Conservation (phyloP, 2,113 vertebrate genomes). For the Megaleporinus macrocephalus region DNA sequence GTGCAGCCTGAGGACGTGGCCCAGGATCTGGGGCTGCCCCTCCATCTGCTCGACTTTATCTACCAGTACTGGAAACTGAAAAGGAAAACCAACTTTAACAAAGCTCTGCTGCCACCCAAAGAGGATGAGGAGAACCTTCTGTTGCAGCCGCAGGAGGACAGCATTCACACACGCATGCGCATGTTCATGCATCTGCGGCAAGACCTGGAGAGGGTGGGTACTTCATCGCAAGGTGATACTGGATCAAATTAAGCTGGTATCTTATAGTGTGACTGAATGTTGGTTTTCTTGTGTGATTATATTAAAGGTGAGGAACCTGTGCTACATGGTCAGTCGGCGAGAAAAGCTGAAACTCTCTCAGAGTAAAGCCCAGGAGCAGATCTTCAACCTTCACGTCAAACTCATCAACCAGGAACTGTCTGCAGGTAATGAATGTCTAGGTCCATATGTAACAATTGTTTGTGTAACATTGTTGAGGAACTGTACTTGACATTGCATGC, state of each 20-base stretch:
- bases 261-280: neutral
- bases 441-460: neutral
- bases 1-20: constrained; percentile 87
- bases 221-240: neutral
- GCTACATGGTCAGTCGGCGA: constrained; percentile 99
- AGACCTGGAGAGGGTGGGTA: constrained; percentile 94
- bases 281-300: neutral
- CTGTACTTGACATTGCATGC: neutral
- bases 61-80: constrained; percentile 99
- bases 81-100: constrained; percentile 93
- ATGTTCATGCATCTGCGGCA: constrained; percentile 99
- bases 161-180: constrained; percentile 95
- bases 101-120: constrained; percentile 91
- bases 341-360: constrained; percentile 96
- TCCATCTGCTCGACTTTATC: constrained; percentile 86
- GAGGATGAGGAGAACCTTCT: constrained; percentile 91
- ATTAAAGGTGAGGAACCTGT: constrained; percentile 93
- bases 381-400: constrained; percentile 92
- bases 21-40: constrained; percentile 81
- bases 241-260: neutral
- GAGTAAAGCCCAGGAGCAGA: constrained; percentile 94
- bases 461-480: neutral
- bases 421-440: constrained; percentile 67
- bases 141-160: constrained; percentile 92
- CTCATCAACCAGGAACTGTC: constrained; percentile 88